Evolutionary conservation across 2,113 vertebrate species (phyloP), one percentile per base, ranked within the genome.

Genomic region (Daubentonia madagascariensis): DNA sequence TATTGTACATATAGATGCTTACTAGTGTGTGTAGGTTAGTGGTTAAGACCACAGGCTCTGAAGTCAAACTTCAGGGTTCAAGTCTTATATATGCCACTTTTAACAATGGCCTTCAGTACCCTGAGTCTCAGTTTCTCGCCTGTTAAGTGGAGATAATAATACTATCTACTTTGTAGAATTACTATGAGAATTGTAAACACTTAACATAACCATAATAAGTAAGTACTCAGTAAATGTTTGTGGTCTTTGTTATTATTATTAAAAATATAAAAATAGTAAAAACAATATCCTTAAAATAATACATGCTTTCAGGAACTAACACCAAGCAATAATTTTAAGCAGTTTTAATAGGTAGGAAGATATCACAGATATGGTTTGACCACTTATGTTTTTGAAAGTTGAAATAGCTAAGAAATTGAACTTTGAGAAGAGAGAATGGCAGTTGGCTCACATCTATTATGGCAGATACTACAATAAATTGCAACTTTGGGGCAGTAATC

Each of bases 221-320:
- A 37, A 75, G 32, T 32, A 76, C 54, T 70, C n/a, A 32, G 14
- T 78, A 85, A 68, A 48, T n/a, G 28, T 63, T 61, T 70, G 50
- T 20, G 40, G 83, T 17, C 14, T 37, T 94, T 65, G 57, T 54
- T 92, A 73, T 54, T 54, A 11, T n/a, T 43, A 1, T 68, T 6
- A 89, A 95, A 61, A 95, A 81, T 75, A n/a, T 22, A 88, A 88
- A 89, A 90, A 52, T 40, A 89, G 12, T 14, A 78, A 88, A 94
- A 91, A 45, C 40, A 89, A 9, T n/a, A 63, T 70, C 8, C 18
- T 1, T 37, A 25, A 96, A 86, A 86, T 16, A 83, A 72, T 12
- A 52, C 22, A 6, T 54, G 54, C 8, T 85, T 94, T 91, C 12
- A 43, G 73, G 6, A 83, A 78, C 32, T 65, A 85, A 61, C 10